These are phyloP conservation scores for Tetraneura akinire DNA, from an alignment of 1,140 invertebrate species.

Conservation along the genomic window DNA sequence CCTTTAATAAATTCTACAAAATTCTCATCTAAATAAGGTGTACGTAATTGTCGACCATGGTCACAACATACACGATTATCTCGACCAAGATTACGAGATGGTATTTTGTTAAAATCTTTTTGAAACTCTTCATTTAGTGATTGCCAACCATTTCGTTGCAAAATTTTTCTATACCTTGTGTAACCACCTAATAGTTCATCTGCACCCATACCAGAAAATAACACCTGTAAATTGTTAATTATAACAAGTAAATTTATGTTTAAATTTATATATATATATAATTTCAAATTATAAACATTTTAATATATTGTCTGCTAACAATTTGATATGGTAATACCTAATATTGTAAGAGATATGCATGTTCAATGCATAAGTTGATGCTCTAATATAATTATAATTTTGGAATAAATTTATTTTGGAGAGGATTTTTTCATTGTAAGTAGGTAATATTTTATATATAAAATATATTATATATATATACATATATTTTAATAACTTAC, in stretches of 20 bases:
- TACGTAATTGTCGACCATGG: constrained; percentile 75
- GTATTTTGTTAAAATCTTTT: constrained; percentile 80
- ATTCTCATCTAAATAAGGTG: constrained; percentile 94
- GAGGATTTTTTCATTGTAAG: no score
- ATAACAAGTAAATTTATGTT: not conserved
- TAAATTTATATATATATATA: not conserved
- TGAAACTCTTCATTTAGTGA: constrained; percentile 72
- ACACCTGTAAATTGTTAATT: constrained; percentile 63
- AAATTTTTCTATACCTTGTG: constrained; percentile 77
- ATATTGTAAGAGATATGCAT: no score
- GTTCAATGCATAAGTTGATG: no score
- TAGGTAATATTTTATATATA: no score
- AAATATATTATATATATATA: no score
- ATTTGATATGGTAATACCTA: no score
- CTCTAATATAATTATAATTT: no score
- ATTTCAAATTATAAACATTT: no score
- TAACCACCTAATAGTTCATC: constrained; percentile 98
- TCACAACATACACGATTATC: constrained; percentile 87
- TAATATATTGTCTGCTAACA: no score
- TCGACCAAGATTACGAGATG: constrained; percentile 87
- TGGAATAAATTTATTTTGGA: no score
- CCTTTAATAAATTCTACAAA: constrained; percentile 74
- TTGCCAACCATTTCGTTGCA: constrained; percentile 68
- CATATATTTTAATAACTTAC: constrained; percentile 59
- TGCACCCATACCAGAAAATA: constrained; percentile 89